Base-by-base conservation (phyloP, 2,888 invertebrate genomes). In the Trichopria drosophilae region DNA sequence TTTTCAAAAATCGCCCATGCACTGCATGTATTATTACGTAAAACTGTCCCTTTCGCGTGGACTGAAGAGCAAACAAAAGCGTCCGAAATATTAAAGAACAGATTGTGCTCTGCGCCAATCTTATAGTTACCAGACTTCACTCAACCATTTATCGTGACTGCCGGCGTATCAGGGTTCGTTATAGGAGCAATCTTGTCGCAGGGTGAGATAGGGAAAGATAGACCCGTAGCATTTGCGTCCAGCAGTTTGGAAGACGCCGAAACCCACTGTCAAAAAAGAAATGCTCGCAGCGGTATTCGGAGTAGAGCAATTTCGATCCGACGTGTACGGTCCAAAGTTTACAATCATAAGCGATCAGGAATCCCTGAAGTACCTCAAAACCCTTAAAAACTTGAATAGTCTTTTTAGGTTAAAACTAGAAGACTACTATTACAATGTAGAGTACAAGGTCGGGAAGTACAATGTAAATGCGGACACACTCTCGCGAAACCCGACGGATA, bases 291-390 rank as follows among this genome's bases (percentile, higher is more conserved):
- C 40, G 18, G 10, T 31, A n/a, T 44, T 32, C 34, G 45, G 31
- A 10, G 34, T 32, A 13, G 34, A 32, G 24, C 29, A 48, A 10
- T 48, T 48, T 23, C 31, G 35, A 10, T 22, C 20, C 6, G 31
- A 41, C 32, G 12, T 48, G n/a, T 48, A 48, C 32, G 42, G 42
- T 6, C 19, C 12, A 12, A 20, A 32, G 13, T 44, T 48, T 16
- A 15, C 24, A 5, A 19, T 48, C 7, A 34, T 48, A 31, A 44
- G 42, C 4, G 34, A 48, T 19, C 32, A 44, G 24, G 20, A 34
- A n/a, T n/a, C n/a, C n/a, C n/a, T n/a, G n/a, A n/a, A n/a, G n/a
- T n/a, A n/a, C n/a, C n/a, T n/a, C n/a, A 18, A n/a, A 29, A 13
- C 18, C n/a, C n/a, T n/a, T n/a, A n/a, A n/a, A n/a, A n/a, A n/a